Evolutionary conservation across 2,888 invertebrate genomes (phyloP).

Genomic region (Tenodera sinensis): DNA sequence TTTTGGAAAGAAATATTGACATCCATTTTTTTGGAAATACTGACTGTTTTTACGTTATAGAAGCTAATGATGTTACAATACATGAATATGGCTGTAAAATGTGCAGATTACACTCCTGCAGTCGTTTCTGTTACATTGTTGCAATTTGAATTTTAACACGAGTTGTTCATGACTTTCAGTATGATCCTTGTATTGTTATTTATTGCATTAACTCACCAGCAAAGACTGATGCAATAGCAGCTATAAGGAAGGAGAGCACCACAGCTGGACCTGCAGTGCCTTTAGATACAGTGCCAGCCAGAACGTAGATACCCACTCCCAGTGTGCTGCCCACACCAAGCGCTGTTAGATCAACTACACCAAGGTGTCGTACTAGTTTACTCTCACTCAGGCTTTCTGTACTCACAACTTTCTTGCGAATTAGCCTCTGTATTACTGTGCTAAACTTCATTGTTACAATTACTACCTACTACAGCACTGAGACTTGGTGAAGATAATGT

Average conservation of each 20-base stretch:
- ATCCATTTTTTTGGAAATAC: no score
- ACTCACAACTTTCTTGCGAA: neutral
- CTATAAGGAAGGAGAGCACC: slow-evolving; percentile 83
- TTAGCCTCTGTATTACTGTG: neutral
- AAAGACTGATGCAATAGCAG: slow-evolving; percentile 88
- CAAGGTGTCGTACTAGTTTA: slow-evolving; percentile 64
- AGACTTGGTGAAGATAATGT: neutral
- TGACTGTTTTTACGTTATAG: no score
- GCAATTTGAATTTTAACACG: no score
- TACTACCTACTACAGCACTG: no score
- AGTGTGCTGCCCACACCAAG: slow-evolving; percentile 85
- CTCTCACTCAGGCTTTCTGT: slow-evolving; percentile 31
- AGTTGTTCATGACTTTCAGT: no score
- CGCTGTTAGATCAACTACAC: slow-evolving; percentile 79
- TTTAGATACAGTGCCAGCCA: slow-evolving; percentile 86
- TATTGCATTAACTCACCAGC: slow-evolving; percentile 61
- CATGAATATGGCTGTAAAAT: no score
- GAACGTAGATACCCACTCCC: slow-evolving; percentile 93
- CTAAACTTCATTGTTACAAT: neutral
- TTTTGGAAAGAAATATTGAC: no score
- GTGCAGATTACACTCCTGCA: no score
- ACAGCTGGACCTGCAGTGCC: slow-evolving; percentile 88
- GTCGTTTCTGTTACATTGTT: no score
- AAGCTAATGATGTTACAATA: no score
- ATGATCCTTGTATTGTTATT: no score